Conservation (phyloP, 2,797 vertebrate species). For the Cossypha niveicapilla region DNA sequence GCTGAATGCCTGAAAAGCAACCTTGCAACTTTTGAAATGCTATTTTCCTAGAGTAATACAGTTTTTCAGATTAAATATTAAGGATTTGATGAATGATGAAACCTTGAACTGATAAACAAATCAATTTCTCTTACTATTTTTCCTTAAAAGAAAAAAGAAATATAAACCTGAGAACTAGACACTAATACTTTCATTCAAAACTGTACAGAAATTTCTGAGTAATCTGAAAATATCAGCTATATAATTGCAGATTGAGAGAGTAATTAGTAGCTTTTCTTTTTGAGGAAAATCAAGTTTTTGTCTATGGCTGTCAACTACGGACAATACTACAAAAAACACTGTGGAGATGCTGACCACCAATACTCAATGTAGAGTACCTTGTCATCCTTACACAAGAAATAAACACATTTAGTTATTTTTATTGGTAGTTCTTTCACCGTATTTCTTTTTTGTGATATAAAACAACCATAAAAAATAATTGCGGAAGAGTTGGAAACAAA, state of each 20-base stretch:
- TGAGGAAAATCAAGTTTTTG: neutral
- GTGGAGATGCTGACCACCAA: neutral
- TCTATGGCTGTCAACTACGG: neutral
- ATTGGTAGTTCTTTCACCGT: neutral
- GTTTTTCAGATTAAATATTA: neutral
- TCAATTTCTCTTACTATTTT: neutral
- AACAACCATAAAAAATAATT: neutral
- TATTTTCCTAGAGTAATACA: neutral
- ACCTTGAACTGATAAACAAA: slow-evolving; percentile 8
- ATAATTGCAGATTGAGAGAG: neutral
- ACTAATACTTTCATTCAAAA: neutral
- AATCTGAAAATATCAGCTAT: neutral
- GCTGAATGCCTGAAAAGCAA: neutral
- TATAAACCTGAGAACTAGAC: neutral
- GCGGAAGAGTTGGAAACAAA: neutral
- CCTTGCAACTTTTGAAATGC: neutral
- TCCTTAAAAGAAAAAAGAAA: neutral
- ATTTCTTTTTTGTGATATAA: neutral
- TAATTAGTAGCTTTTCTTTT: neutral
- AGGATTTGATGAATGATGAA: neutral
- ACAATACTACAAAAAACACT: neutral
- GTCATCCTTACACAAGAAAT: neutral
- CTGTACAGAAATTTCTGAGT: neutral
- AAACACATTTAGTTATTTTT: neutral
- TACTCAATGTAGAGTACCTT: neutral